phyloP scores from a whole-genome alignment of 1,140 invertebrate species.

The Aphelenchoides besseyi region DNA sequence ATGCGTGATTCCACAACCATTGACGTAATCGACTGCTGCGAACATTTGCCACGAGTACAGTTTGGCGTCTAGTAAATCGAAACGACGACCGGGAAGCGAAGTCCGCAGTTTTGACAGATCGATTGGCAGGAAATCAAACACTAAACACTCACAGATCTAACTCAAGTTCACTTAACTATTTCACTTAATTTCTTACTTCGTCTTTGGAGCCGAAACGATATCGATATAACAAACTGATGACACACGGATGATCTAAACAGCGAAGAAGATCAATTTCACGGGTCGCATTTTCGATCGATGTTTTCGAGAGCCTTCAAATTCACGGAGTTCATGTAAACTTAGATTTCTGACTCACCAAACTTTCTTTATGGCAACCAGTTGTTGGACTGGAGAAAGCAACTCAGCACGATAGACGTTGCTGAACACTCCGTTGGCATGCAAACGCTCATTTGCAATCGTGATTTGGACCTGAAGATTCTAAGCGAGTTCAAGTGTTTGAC shows the following conservation, averaged over 20 bases:
- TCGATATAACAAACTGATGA: constrained; percentile 21
- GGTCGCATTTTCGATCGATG: background rate
- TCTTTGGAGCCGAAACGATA: too few relatives aligned
- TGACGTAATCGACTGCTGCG: constrained; percentile 25
- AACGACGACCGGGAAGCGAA: constrained; percentile 21
- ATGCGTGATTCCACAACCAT: constrained; percentile 25
- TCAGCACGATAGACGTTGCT: constrained; percentile 24
- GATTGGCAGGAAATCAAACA: constrained; percentile 32
- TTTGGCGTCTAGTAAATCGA: constrained; percentile 31
- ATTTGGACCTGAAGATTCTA: constrained; percentile 9
- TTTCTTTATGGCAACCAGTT: constrained; percentile 27
- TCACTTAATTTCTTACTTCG: too few relatives aligned
- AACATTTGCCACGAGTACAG: constrained; percentile 36
- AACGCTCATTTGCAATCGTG: constrained; percentile 21
- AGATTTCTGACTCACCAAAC: constrained; percentile 17
- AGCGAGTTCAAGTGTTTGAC: background rate
- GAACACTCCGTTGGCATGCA: constrained; percentile 33
- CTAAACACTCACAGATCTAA: constrained; percentile 30
- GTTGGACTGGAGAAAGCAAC: background rate
- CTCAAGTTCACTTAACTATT: too few relatives aligned
- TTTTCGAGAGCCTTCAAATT: background rate
- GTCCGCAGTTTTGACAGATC: constrained; percentile 23
- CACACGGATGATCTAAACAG: constrained; percentile 13
- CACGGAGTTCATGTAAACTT: background rate
- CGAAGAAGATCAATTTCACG: constrained; percentile 6